These are phyloP conservation scores for Nyctibius grandis DNA, from an alignment of 2,797 vertebrate genomes.

Conservation along the genomic window DNA sequence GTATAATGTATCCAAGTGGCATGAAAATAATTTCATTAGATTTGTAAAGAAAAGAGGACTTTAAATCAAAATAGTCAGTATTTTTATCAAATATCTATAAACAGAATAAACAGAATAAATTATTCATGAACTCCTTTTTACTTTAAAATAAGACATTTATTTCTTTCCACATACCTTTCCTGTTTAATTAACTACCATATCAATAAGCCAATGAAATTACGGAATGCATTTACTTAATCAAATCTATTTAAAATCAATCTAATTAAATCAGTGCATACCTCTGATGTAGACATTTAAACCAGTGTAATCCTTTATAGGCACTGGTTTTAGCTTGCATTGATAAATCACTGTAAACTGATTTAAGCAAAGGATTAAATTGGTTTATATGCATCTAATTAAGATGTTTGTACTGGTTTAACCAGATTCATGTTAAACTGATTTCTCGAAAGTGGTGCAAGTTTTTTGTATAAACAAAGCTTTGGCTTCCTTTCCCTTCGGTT, in stretches of 20 bases:
- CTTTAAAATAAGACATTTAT: not conserved
- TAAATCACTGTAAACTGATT: not conserved
- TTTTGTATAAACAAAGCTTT: not conserved
- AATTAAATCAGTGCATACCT: not conserved
- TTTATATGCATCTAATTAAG: not conserved
- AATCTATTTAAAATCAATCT: conserved; percentile 23
- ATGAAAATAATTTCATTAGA: not conserved
- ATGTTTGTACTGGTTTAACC: conserved; percentile 5
- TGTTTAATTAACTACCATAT: conserved; percentile 14
- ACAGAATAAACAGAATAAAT: not conserved
- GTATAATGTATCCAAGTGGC: not conserved
- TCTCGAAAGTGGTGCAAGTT: not conserved
- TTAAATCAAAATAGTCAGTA: not conserved
- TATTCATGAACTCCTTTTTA: not conserved
- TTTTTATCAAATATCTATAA: not conserved
- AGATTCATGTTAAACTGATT: not conserved
- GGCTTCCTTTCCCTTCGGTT: not conserved
- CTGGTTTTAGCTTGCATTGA: not conserved
- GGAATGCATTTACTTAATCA: conserved; percentile 4
- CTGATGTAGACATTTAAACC: not conserved
- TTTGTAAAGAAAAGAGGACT: not conserved
- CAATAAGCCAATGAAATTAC: conserved; percentile 8
- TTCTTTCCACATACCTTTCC: not conserved
- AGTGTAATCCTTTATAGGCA: not conserved
- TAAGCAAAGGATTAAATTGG: conserved; percentile 9